Evolutionary conservation across 1,140 invertebrate species (phyloP).

Genomic region (Brachionus asplanchnoidis): DNA sequence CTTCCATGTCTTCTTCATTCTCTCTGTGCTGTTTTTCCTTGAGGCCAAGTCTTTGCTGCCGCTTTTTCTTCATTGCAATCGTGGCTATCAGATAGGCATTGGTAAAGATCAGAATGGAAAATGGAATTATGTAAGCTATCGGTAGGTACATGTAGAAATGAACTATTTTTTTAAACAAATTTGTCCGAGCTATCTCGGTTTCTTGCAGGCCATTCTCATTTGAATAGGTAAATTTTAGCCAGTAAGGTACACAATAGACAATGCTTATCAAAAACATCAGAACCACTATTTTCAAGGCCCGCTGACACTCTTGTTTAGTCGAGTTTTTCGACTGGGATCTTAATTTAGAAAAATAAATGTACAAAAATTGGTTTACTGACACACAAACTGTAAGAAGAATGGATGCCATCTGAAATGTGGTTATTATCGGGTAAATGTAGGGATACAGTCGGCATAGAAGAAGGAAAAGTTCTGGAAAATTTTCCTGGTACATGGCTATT

Average conservation of each 20-base stretch:
- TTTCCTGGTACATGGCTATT: background rate
- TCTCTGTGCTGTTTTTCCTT: background rate
- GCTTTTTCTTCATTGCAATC: background rate
- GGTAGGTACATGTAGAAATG: constrained; percentile 32
- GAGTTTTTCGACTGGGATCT: background rate
- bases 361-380: constrained; percentile 26
- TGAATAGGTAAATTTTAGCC: constrained; percentile 3
- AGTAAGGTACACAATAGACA: constrained; percentile 23
- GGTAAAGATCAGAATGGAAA: constrained; percentile 29
- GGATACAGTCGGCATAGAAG: background rate
- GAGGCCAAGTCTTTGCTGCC: background rate
- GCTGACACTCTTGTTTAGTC: background rate
- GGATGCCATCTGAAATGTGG: constrained; percentile 10
- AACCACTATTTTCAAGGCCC: background rate
- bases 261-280: background rate
- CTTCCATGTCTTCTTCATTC: background rate
- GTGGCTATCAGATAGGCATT: background rate
- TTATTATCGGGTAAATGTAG: constrained; percentile 23
- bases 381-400: constrained; percentile 26
- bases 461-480: background rate
- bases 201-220: background rate
- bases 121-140: constrained; percentile 5
- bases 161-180: background rate
- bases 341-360: background rate
- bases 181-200: background rate